Evolutionary conservation across 2,888 invertebrate genomes (phyloP), one percentile per base, ranked within the genome.

Genomic region (Cantharis rustica): DNA sequence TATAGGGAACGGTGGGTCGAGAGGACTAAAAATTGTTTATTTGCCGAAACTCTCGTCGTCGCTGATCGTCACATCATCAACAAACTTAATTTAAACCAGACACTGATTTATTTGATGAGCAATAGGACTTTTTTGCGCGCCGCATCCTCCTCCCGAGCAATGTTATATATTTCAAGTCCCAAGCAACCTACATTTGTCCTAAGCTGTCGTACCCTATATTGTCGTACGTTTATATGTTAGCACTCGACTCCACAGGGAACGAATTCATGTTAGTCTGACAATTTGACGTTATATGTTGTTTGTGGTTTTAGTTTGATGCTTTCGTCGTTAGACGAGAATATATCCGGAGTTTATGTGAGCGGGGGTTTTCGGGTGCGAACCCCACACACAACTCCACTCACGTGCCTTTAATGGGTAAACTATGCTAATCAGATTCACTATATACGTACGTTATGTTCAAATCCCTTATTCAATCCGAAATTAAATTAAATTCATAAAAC

Each of bases 261-360:
- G 66, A 75, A 74, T 70, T 79, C 72, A 68, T 71, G 79, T 68
- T 74, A 70, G 72, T 66, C 70, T 76, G 76, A 79, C 79, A 79
- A 79, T 79, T 76, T 79, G 76, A 76, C 76, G 76, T 79, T 76
- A 79, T 76, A 78, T 66, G 64, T 76, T 75, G 79, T 79, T 75
- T 76, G 76, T 68, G 79, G 79, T 75, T 71, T 75, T 47, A 71
- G 74, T 74, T 79, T 79, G 79, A 79, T 76, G 76, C 74, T 74
- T 75, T 76, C 68, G 73, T 66, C 79, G 68, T 75, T 73, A 75
- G 73, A 76, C 69, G 68, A 74, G 75, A 72, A 73, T 61, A 71
- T 72, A 72, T 63, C 61, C 68, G 16, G 66, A 20, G 72, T 62
- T 62, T 68, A 68, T 63, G 70, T 71, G 68, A 27, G 68, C 31